Percentiles rank a stretch among this genome's conserved stretches.
Evolutionary conservation across 30 jellyfish, hydroid and myxozoan species (phyloP).

Genomic region (Morbakka virulenta): DNA sequence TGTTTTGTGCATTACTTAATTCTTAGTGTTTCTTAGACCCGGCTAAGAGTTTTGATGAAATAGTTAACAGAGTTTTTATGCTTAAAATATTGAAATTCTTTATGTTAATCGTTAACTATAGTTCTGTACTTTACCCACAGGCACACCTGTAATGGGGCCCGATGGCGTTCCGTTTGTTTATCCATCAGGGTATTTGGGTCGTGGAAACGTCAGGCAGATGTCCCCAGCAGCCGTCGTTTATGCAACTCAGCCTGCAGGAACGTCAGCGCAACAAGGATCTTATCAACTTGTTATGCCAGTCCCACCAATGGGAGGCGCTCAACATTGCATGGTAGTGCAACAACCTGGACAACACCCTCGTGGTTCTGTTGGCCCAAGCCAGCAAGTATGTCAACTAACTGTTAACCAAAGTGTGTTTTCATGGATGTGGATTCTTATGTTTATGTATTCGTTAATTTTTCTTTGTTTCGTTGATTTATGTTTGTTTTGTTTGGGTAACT

Average conservation of each 20-base stretch:
- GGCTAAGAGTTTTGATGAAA: too few relatives aligned
- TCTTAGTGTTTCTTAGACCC: too few relatives aligned
- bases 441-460: too few relatives aligned
- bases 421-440: not conserved
- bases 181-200: slow-evolving; percentile 49
- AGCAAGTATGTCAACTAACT: slow-evolving; percentile 21
- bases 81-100: too few relatives aligned
- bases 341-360: slow-evolving; percentile 61
- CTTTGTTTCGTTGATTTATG: too few relatives aligned
- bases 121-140: not conserved
- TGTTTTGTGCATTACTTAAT: not conserved
- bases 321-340: slow-evolving; percentile 71
- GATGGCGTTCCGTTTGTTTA: slow-evolving; percentile 65
- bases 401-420: not conserved
- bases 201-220: slow-evolving; percentile 1
- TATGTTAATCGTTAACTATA: too few relatives aligned
- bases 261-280: slow-evolving; percentile 34
- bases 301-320: slow-evolving; percentile 54
- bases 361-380: slow-evolving; percentile 20
- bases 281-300: slow-evolving; percentile 70
- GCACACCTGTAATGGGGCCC: slow-evolving; percentile 66
- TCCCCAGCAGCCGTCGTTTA: slow-evolving; percentile 36
- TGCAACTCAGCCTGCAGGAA: slow-evolving; percentile 28
- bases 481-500: too few relatives aligned
- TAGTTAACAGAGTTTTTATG: too few relatives aligned